Conservation (phyloP, 2,888 invertebrate species). For the Cordylochernes scorpioides region DNA sequence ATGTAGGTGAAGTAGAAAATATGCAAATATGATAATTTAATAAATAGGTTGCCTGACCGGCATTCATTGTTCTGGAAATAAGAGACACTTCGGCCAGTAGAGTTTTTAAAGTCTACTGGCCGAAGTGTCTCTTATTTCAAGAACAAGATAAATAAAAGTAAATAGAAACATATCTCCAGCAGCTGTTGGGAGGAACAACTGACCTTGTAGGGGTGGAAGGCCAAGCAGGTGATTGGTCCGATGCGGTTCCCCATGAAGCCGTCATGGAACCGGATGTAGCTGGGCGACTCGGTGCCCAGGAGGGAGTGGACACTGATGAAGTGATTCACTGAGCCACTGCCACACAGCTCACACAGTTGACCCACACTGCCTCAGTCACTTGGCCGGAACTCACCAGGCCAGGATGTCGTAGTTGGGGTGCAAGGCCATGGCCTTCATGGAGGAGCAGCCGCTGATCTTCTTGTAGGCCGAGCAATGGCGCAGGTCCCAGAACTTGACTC, state of each 20-base stretch:
- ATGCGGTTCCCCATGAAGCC: conserved; percentile 65
- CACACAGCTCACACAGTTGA: conserved; percentile 13
- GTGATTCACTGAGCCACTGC: conserved; percentile 40
- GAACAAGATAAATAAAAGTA: conserved; percentile 1
- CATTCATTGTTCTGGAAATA: no score
- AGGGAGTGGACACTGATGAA: conserved; percentile 34
- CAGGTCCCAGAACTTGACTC: conserved; percentile 32
- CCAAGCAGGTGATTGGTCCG: conserved; percentile 57
- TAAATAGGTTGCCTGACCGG: no score
- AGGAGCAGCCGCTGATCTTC: conserved; percentile 37
- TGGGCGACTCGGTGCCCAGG: conserved; percentile 39
- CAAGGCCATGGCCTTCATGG: conserved; percentile 53
- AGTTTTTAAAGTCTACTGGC: no score
- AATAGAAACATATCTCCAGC: conserved; percentile 1
- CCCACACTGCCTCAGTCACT: no score
- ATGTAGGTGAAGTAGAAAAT: no score
- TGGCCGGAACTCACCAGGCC: no score
- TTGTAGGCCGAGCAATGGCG: conserved; percentile 27
- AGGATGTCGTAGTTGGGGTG: conserved; percentile 51
- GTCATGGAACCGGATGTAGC: conserved; percentile 61
- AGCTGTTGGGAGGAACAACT: conserved; percentile 21
- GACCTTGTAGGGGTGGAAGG: conserved; percentile 65
- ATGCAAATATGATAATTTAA: no score
- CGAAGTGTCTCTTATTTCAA: no score
- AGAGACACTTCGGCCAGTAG: no score